Percentiles rank a stretch among this genome's conserved stretches.
Conservation (phyloP, 2,888 invertebrate genomes). For the Lasioglossum oenotherae region DNA sequence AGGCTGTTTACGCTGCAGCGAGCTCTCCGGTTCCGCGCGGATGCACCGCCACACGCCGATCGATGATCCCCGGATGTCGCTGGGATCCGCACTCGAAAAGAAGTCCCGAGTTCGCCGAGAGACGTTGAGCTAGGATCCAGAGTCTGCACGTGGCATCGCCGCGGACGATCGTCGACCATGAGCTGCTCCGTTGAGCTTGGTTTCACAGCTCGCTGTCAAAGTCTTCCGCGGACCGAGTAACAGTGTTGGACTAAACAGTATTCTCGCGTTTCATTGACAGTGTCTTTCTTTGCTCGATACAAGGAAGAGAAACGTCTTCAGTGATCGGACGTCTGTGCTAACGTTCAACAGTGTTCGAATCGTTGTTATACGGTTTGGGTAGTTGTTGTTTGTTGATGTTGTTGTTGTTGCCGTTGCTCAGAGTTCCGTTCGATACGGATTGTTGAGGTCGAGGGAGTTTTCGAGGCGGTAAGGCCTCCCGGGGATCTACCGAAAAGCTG, state of each 20-base stretch:
- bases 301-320: neutral
- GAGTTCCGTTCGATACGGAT: neutral
- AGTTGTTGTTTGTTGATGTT: neutral
- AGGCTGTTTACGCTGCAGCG: neutral
- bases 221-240: neutral
- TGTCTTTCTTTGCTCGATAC: neutral
- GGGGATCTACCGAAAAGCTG: neutral
- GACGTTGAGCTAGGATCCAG: neutral
- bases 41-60: neutral
- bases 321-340: neutral
- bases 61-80: slow-evolving; percentile 13
- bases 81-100: slow-evolving; percentile 1
- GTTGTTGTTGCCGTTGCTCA: neutral
- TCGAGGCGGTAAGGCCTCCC: neutral
- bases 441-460: neutral
- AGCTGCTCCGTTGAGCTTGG: neutral
- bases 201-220: neutral
- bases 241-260: neutral
- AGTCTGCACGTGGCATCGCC: slow-evolving; percentile 11
- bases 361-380: neutral
- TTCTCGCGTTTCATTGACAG: neutral
- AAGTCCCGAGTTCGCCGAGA: neutral
- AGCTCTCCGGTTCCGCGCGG: slow-evolving; percentile 1
- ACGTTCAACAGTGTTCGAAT: neutral
- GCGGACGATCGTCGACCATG: neutral